Base-by-base conservation (phyloP, 2,797 vertebrate species). In the Xyrichtys novacula region DNA sequence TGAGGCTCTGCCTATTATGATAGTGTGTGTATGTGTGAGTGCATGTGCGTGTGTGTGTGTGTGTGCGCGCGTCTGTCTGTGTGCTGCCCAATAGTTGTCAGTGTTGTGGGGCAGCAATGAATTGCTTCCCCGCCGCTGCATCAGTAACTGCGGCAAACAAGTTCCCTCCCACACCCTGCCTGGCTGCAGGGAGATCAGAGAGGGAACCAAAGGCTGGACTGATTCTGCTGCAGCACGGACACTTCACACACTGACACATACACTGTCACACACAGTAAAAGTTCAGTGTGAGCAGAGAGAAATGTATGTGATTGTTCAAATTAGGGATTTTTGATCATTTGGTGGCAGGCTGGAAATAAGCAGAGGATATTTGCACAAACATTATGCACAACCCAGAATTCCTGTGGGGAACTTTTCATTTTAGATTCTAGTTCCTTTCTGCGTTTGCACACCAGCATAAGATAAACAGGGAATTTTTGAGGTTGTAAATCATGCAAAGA, bases 41-140 rank as follows among this genome's bases (percentile, higher is more conserved):
- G 57, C 61, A 53, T 71, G 77, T 60, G 49, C 70, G 66, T 72
- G 62, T 60, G 60, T 67, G 74, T 53, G 43, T 40, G 59, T 43
- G 53, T 66, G 10, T 14, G 32, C 14, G 32, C 14, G 32, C 14
- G 32, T 12, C 3, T 12, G 32, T 34, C 10, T 34, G 32, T 34
- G 32, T 34, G 32, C 58, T 39, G 59, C 55, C 56, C 60, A 69
- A 68, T 43, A 65, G 47, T 49, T 78, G 78, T 76, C 74, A 67
- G 57, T 66, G 84, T 84, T 90, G 84, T 92, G 90, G 89, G 83
- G 88, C 92, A 90, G 92, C 92, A 85, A 82, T 84, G 87, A 91
- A 92, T 91, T 88, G 83, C 89, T 93, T 93, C 90, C 91, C 91
- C 89, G 85, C 84, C 80, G 59, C 91, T 92, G 93, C 91, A 92